Evolutionary conservation across 2,113 vertebrate genomes (phyloP).

Genomic region (Peromyscus californicus): DNA sequence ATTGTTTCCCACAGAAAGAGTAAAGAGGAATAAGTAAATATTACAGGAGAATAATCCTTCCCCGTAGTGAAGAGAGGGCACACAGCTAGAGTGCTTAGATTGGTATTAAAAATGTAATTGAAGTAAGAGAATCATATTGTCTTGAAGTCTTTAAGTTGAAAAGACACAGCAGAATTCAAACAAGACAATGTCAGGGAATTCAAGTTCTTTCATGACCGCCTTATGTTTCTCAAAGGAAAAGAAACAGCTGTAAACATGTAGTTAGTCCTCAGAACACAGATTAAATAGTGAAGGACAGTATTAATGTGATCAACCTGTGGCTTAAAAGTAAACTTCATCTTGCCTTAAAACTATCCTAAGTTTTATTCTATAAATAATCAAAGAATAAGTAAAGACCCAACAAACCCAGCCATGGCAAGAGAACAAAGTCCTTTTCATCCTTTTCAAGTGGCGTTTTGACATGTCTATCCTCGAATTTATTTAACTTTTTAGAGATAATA

Average conservation of each 20-base stretch:
- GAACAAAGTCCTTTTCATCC: neutral
- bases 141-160: conserved; percentile 50
- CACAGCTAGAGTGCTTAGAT: neutral
- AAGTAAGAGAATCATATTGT: conserved; percentile 7
- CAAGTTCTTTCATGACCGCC: neutral
- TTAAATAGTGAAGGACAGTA: neutral
- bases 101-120: conserved; percentile 53
- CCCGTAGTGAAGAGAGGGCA: neutral
- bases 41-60: neutral
- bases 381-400: neutral
- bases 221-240: neutral
- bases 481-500: conserved; percentile 19
- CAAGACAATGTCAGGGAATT: neutral
- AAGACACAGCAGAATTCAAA: conserved; percentile 13
- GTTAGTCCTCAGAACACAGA: neutral
- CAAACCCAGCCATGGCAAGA: neutral
- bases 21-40: conserved; percentile 35
- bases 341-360: neutral
- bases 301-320: neutral
- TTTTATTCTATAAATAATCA: neutral
- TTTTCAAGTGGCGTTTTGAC: conserved; percentile 43
- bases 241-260: neutral
- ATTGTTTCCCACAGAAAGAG: neutral
- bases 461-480: neutral
- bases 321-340: conserved; percentile 31